A percentile compares a stretch with the other conserved stretches of the same genome.
Evolutionary conservation across 2,113 vertebrate species (phyloP).

Genomic region (Aspiorhynchus laticeps): DNA sequence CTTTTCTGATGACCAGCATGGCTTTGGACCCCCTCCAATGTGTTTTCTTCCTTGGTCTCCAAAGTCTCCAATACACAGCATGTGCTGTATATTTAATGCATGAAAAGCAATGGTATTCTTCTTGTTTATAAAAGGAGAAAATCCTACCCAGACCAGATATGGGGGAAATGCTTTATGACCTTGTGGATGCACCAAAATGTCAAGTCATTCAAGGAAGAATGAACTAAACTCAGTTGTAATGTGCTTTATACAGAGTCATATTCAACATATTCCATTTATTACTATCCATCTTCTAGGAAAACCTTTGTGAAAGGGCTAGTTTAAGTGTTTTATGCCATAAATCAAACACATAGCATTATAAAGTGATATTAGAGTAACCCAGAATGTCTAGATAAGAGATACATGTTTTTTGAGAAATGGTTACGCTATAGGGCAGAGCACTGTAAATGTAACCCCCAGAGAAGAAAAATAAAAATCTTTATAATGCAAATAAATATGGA

Average conservation of each 20-base stretch:
- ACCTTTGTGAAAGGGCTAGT: not conserved
- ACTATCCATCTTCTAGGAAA: not conserved
- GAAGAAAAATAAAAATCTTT: not conserved
- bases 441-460: not conserved
- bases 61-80: constrained; percentile 6
- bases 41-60: not conserved
- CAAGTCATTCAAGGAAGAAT: not conserved
- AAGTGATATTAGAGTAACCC: not conserved
- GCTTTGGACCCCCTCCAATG: constrained; percentile 4
- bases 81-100: not conserved
- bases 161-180: not conserved
- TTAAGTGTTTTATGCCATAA: not conserved
- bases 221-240: not conserved
- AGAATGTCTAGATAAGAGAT: not conserved
- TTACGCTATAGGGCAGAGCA: not conserved
- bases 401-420: constrained; percentile 2
- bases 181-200: not conserved
- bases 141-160: not conserved
- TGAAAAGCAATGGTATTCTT: constrained; percentile 3
- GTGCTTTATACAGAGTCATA: not conserved
- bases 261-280: constrained; percentile 5
- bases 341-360: constrained; percentile 18
- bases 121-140: constrained; percentile 15
- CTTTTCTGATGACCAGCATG: constrained; percentile 16
- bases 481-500: constrained; percentile 21